A percentile compares a stretch with the other conserved stretches of the same genome.
Evolutionary conservation across 2,797 vertebrate genomes (phyloP).

Genomic region (Cetoscarus ocellatus): DNA sequence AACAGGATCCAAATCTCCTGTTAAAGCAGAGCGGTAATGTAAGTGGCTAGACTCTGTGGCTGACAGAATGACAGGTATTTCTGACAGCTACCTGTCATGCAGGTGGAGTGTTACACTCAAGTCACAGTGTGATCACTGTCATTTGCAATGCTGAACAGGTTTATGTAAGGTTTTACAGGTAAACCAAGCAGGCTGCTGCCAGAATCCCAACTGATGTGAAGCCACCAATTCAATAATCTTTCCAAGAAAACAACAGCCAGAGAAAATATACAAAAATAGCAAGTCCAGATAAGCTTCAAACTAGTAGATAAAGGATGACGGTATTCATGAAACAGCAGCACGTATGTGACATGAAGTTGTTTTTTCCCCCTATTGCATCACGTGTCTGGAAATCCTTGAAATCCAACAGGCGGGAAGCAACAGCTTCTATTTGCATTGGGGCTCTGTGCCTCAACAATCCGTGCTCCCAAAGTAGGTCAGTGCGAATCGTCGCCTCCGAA

Average conservation of each 20-base stretch:
- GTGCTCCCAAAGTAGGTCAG: conserved; percentile 81
- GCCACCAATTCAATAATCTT: conserved; percentile 38
- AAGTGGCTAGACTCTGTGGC: conserved; percentile 41
- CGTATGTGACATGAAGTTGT: conserved; percentile 35
- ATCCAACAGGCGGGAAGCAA: conserved; percentile 76
- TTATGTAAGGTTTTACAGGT: conserved; percentile 40
- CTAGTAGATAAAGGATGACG: conserved; percentile 27
- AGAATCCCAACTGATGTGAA: conserved; percentile 36
- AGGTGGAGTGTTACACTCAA: conserved; percentile 55
- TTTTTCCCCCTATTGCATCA: conserved; percentile 53
- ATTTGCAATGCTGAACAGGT: conserved; percentile 74
- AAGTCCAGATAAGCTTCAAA: conserved; percentile 30
- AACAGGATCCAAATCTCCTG: conserved; percentile 16
- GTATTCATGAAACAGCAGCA: conserved; percentile 28
- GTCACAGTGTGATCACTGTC: conserved; percentile 64
- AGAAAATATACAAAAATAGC: conserved; percentile 24
- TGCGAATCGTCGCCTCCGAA: conserved; percentile 69
- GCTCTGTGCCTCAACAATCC: conserved; percentile 64
- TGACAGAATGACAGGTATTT: conserved; percentile 67
- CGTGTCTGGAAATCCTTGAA: conserved; percentile 59
- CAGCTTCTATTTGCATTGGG: conserved; percentile 75
- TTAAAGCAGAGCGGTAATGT: conserved; percentile 22
- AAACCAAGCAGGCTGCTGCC: conserved; percentile 58
- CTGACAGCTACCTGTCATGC: conserved; percentile 71
- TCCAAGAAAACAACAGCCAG: conserved; percentile 22